Evolutionary conservation across 2,888 invertebrate genomes (phyloP), one percentile per base, ranked within the genome.

Genomic region (Teleiodes luculella): DNA sequence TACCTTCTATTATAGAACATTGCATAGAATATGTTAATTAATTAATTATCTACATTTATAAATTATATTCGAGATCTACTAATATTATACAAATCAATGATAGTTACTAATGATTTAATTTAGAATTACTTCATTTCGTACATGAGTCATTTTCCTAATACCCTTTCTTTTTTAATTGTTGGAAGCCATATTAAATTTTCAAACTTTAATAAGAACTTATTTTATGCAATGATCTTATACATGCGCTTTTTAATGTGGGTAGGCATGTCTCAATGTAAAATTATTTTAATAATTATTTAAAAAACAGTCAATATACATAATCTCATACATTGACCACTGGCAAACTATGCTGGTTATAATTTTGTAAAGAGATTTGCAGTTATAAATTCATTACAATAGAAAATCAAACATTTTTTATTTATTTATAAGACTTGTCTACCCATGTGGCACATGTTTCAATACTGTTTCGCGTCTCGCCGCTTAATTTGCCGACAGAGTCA

Each of bases 1-100:
- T n/a, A 68, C 63, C 61, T 59, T 63, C 61, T 65, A 60, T 57
- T 66, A 60, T 59, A 65, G 68, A 70, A 67, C 72, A 72, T 76
- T 74, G 68, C 69, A 62, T 63, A 57, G 66, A 65, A 62, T 64
- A 72, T 56, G 65, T 59, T 54, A 60, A 67, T 62, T 13, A 11
- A 5, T 33, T 33, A n/a, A 33, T 5, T 33, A 33, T 5, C 33
- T 6, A n/a, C n/a, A 33, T 33, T 33, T 5, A 33, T n/a, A 33
- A 33, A 33, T 33, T 4, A 3, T 4, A 3, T 24, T 24, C 24
- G 24, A 4, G 3, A 4, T 24, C 24, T 24, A 24, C 6, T 24
- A 4, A 24, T 11, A 41, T 20, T 41, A 52, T 53, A 46, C 10
- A 20, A 33, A 33, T 35, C 35, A 35, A 31, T 47, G 53, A 49